Evolutionary conservation across 2,113 vertebrate genomes (phyloP).

Genomic region (Microcebus ravelobensis): DNA sequence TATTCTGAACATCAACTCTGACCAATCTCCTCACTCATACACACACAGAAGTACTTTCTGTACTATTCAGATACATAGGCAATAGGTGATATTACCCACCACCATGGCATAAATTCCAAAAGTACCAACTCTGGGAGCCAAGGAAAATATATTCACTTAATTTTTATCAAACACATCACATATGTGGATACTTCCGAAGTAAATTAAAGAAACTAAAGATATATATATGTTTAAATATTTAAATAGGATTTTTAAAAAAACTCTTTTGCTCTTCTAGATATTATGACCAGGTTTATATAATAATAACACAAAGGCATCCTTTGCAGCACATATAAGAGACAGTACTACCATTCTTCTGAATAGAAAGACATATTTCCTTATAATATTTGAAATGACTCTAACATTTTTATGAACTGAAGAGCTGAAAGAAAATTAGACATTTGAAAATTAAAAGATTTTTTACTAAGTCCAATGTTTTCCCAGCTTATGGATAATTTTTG

Average conservation of each 20-base stretch:
- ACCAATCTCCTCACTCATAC: neutral
- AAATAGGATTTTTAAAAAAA: neutral
- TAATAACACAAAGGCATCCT: neutral
- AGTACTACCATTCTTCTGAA: neutral
- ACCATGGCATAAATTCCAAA: constrained; percentile 14
- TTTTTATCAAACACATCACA: neutral
- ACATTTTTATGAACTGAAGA: constrained; percentile 38
- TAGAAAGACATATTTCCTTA: neutral
- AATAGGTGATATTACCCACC: neutral
- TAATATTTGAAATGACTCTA: constrained; percentile 32
- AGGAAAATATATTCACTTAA: constrained; percentile 20
- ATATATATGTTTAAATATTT: neutral
- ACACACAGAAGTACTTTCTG: neutral
- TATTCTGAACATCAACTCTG: neutral
- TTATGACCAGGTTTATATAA: neutral
- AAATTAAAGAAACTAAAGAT: neutral
- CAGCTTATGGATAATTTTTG: neutral
- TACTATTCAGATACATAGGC: neutral
- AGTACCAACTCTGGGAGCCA: constrained; percentile 6
- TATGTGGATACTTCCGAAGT: neutral
- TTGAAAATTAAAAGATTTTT: constrained; percentile 18
- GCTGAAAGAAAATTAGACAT: neutral
- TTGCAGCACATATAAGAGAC: neutral
- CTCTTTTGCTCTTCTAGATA: constrained; percentile 3
- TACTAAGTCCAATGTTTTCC: constrained; percentile 39